Evolutionary conservation across 2,113 vertebrate species (phyloP).

Genomic region (Saguinus imperator): DNA sequence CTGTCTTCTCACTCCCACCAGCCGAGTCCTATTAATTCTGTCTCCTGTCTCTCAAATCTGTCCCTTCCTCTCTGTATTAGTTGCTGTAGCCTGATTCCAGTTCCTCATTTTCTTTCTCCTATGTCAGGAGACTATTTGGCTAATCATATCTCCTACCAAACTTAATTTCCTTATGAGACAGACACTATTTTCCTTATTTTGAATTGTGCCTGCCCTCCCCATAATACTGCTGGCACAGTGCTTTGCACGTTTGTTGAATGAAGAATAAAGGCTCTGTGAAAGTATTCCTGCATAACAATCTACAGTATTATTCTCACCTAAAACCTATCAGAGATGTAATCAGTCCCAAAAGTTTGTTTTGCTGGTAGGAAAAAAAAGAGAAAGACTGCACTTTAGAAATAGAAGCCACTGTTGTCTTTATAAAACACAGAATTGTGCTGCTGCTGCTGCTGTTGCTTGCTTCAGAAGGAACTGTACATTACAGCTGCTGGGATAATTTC

Average conservation of each 20-base stretch:
- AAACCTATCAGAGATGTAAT: constrained; percentile 74
- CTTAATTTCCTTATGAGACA: constrained; percentile 14
- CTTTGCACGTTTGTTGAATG: constrained; percentile 48
- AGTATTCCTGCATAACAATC: constrained; percentile 55
- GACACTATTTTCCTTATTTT: constrained; percentile 13
- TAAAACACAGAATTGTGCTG: constrained; percentile 86
- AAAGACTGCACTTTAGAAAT: constrained; percentile 83
- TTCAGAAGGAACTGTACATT: constrained; percentile 84
- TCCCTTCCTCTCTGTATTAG: neutral
- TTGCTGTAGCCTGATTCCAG: neutral
- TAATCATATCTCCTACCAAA: neutral
- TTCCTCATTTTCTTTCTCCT: neutral
- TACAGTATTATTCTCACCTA: constrained; percentile 73
- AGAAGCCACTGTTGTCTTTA: constrained; percentile 84
- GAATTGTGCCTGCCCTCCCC: neutral
- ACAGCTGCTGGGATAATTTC: constrained; percentile 82
- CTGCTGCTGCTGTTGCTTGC: constrained; percentile 82
- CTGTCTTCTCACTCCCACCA: neutral
- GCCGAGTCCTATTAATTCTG: neutral
- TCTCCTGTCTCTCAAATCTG: neutral
- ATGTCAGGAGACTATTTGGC: neutral
- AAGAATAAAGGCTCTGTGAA: constrained; percentile 59
- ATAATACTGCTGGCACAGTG: neutral
- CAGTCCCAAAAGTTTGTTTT: constrained; percentile 77
- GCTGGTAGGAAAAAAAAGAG: constrained; percentile 59